Conservation (phyloP, 1,140 invertebrate genomes). For the Trachymyrmex septentrionalis region DNA sequence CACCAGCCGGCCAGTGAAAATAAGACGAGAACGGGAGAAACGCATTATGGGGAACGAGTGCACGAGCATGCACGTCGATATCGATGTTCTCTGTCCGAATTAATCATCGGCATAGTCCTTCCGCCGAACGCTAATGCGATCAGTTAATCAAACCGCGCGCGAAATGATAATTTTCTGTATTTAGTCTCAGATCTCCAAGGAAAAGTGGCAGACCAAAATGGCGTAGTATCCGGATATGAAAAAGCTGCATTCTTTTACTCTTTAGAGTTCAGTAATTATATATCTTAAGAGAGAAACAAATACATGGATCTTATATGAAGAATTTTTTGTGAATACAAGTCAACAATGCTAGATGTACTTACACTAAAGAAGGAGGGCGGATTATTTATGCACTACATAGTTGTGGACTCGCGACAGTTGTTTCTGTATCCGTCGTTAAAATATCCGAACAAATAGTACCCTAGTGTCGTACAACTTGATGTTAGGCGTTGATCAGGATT, state of each 20-base stretch:
- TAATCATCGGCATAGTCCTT: constrained; percentile 63
- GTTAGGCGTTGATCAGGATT: too few species aligned
- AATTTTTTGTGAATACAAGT: too few species aligned
- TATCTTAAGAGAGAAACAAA: not conserved
- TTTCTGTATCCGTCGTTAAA: too few species aligned
- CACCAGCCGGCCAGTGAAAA: constrained; percentile 47
- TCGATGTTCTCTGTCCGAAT: constrained; percentile 74
- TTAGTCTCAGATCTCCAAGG: constrained; percentile 9
- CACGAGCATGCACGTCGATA: constrained; percentile 71
- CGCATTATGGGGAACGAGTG: constrained; percentile 69
- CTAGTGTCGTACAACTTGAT: too few species aligned
- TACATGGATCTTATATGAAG: not conserved
- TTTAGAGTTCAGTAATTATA: not conserved
- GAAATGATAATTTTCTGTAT: constrained; percentile 51
- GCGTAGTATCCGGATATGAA: not conserved
- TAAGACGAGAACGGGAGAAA: constrained; percentile 62
- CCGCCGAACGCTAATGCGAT: constrained; percentile 45
- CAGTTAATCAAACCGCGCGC: constrained; percentile 61
- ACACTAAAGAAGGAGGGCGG: too few species aligned
- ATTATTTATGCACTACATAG: too few species aligned
- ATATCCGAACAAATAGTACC: too few species aligned
- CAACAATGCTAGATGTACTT: too few species aligned
- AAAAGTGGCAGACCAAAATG: not conserved
- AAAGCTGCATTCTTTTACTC: not conserved
- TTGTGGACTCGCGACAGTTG: too few species aligned